These are phyloP conservation scores for Acyrthosiphon pisum DNA, from an alignment of 1,140 invertebrate genomes.

Conservation along the genomic window DNA sequence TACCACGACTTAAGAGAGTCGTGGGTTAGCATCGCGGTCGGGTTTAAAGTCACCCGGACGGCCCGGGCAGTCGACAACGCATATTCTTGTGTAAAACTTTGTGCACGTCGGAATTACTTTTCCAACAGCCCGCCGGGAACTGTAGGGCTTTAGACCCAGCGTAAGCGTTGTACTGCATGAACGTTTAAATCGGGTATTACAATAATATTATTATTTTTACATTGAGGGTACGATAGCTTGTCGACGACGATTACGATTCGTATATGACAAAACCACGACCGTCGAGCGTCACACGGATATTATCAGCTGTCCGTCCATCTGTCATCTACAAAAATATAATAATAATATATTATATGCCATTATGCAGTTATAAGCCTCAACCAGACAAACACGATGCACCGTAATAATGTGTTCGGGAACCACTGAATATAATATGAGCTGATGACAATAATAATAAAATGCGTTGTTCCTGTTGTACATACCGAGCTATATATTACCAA, in stretches of 20 bases:
- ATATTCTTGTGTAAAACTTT: slow-evolving; percentile 18
- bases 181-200: not conserved
- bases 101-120: not conserved
- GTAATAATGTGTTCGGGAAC: not conserved
- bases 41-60: not conserved
- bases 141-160: not conserved
- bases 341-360: not conserved
- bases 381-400: not conserved
- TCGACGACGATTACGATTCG: not conserved
- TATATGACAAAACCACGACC: not conserved
- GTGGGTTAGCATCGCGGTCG: not conserved
- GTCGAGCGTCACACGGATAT: not conserved
- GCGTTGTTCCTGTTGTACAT: too few species aligned
- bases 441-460: too few species aligned
- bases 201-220: slow-evolving; percentile 15
- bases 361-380: not conserved
- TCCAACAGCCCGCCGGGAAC: not conserved
- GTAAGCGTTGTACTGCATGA: not conserved
- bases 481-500: too few species aligned
- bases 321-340: not conserved
- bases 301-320: not conserved
- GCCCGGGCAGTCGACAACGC: not conserved
- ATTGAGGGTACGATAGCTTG: not conserved
- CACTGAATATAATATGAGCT: too few species aligned
- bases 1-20: not conserved